phyloP scores from a whole-genome alignment of 2,888 invertebrate species.

The Scrobipalpa costella region DNA sequence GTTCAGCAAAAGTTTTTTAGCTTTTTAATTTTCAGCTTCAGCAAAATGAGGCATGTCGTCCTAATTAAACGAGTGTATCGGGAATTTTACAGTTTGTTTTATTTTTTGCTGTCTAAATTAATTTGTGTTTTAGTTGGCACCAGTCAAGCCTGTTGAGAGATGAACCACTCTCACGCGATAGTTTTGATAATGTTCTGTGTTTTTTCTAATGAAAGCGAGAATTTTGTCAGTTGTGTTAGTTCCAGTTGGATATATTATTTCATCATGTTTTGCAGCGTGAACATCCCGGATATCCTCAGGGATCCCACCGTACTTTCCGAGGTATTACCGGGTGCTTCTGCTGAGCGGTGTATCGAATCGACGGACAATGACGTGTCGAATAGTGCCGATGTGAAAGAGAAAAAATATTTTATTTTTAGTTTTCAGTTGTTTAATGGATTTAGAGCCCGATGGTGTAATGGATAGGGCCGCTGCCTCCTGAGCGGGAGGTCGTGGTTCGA shows the following conservation, averaged over 20 bases:
- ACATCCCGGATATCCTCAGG: conserved; percentile 22
- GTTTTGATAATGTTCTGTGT: background rate
- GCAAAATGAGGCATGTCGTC: conserved; percentile 30
- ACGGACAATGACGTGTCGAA: conserved; percentile 9
- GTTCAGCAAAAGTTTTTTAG: background rate
- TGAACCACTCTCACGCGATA: conserved; percentile 7
- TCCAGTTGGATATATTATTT: background rate
- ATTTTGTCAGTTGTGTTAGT: background rate
- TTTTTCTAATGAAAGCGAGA: background rate
- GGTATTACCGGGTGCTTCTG: conserved; percentile 32
- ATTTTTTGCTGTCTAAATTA: conserved; percentile 23
- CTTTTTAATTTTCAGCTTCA: conserved; percentile 24
- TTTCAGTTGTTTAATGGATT: background rate
- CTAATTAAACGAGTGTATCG: conserved; percentile 31
- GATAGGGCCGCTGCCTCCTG: no score
- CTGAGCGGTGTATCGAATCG: conserved; percentile 20
- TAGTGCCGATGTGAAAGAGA: background rate
- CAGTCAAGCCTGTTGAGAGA: conserved; percentile 1
- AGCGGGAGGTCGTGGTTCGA: no score
- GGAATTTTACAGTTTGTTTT: conserved; percentile 13
- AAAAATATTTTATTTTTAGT: background rate
- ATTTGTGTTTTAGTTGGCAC: conserved; percentile 29
- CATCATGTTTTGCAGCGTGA: background rate
- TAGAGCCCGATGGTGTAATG: no score
- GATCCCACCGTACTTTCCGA: conserved; percentile 28